Base-by-base conservation (phyloP, 2,888 invertebrate species). In the Pachydiplax longipennis region DNA sequence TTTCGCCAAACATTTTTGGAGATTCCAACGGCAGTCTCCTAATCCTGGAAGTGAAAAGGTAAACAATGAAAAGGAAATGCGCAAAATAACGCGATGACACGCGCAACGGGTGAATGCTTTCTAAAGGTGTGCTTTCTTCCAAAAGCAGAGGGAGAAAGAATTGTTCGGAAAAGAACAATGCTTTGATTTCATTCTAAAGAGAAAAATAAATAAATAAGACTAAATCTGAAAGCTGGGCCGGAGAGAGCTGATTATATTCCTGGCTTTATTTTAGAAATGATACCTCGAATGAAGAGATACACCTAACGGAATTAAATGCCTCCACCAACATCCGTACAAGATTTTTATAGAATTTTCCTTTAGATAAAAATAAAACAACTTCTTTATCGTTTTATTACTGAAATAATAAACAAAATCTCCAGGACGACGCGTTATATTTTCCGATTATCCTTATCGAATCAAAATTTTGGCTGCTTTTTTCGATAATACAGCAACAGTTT, bases 91-190 rank as follows among this genome's bases (percentile, higher is more conserved):
- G 8, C 22, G 31, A 61, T 35, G 83, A 58, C 53, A 35, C 8
- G 53, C 48, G 35, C 3, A 44, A 35, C 25, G 58, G n/a, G 58
- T 35, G 58, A 83, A 58, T 83, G 22, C 58, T 61, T 61, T 83
- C 83, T 35, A 83, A 83, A 58, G 58, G 35, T 58, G 18, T 44
- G 83, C 22, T 83, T 83, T 61, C 83, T 58, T 83, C 53, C 83
- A 35, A 22, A 18, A 83, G 83, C 53, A 35, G 83, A 83, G 48
- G 53, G 53, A 12, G 83, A 83, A 18, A 25, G 35, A 58, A 53
- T 53, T 83, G 48, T 31, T 53, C 53, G 31, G 25, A 48, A 53
- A 53, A 83, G 35, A 53, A 83, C 48, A 83, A 58, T 83, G 48
- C 83, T 48, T 83, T 31, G 83, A 53, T 83, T 83, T 83, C 83